Percentiles rank a stretch among this genome's conserved stretches.
These are phyloP conservation scores for Mastacembelus armatus DNA, from an alignment of 2,797 vertebrate species.

Conservation along the genomic window DNA sequence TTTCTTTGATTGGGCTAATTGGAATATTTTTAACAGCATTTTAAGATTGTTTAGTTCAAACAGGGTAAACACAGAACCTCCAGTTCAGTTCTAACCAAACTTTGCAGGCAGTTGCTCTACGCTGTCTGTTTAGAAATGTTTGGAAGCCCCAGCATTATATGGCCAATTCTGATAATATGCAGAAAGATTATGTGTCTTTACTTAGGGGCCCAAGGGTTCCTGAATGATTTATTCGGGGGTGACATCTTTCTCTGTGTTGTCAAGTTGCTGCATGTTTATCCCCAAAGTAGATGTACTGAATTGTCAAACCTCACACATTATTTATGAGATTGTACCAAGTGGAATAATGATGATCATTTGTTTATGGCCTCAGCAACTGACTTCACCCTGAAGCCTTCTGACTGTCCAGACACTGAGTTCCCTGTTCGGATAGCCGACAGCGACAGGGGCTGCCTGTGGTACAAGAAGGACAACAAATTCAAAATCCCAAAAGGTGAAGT, in stretches of 20 bases:
- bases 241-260: conserved; percentile 29
- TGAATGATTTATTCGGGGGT: conserved; percentile 42
- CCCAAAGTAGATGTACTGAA: conserved; percentile 34
- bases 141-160: neutral
- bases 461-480: conserved; percentile 97
- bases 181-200: conserved; percentile 4
- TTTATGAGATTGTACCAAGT: conserved; percentile 48
- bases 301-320: conserved; percentile 37
- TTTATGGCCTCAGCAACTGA: conserved; percentile 88
- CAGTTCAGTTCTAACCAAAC: neutral
- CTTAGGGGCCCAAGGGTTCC: conserved; percentile 38
- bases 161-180: conserved; percentile 24
- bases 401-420: conserved; percentile 90
- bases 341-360: conserved; percentile 37
- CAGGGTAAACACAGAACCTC: neutral
- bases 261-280: conserved; percentile 32
- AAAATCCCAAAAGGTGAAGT: conserved; percentile 94
- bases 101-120: neutral
- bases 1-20: neutral
- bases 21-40: neutral
- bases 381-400: conserved; percentile 91
- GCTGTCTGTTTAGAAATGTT: neutral
- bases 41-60: neutral
- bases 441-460: conserved; percentile 93
- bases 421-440: conserved; percentile 87